Evolutionary conservation across 23 tunicate genomes (phyloP), one percentile per base, ranked within the genome.

Genomic region (Halocynthia roretzi): DNA sequence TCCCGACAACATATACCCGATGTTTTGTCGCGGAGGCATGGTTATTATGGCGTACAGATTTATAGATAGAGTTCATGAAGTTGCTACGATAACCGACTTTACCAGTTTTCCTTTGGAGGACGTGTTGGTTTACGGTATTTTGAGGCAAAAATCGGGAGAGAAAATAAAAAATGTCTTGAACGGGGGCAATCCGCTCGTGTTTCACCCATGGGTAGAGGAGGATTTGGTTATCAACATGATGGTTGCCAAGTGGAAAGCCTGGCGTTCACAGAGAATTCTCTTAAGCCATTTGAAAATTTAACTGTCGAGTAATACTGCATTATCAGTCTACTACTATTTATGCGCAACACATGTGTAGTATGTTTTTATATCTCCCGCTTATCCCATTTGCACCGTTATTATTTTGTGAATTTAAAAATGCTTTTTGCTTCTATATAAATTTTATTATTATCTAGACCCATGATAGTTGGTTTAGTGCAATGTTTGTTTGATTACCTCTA

Each of bases 1-100:
- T 62, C 79, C 88, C 21, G 78, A 68, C 8, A 17, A 9, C 8
- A 17, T 17, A 15, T 78, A 74, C 48, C 88, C 88, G 14, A 65
- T 52, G 61, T 84, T 84, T 60, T 84, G 88, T 62, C 71, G 88
- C 10, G 88, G 88, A 53, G 78, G 71, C 10, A 84, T 84, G 88
- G 83, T 84, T 9, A 71, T 84, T 9, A 22, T 84, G 52, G 56
- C 83, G 6, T 68, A 69, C 62, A 10, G 56, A 70, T 61, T 84
- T 51, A 58, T 84, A 7, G 70, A 12, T 6, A 65, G 70, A 11
- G 56, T 84, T 6, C 72, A 77, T 31, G 53, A 68, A 23, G 73
- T 60, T 51, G 70, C 83, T 6, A 70, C 55, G 10, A n/a, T 61
- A 6, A 84, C 88, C 21, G 49, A 77, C 22, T 71, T 64, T 56